A percentile compares a stretch with the other conserved stretches of the same genome.
Evolutionary conservation across 2,797 vertebrate species (phyloP).

Genomic region (Neoniphon sammara): DNA sequence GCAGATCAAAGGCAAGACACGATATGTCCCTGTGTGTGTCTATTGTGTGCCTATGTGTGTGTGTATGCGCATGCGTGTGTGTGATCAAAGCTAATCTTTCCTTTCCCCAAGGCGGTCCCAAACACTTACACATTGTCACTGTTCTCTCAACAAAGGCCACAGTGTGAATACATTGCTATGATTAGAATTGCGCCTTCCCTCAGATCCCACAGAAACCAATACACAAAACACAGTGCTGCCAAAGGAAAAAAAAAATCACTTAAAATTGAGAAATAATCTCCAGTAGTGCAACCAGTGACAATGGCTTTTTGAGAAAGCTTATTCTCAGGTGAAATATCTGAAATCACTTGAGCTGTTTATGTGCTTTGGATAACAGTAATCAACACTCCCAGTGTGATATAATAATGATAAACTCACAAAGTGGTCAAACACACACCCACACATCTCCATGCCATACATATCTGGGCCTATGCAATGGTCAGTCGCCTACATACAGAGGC

Average conservation of each 20-base stretch:
- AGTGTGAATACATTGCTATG: slow-evolving; percentile 46
- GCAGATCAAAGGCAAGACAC: slow-evolving; percentile 66
- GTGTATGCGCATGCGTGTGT: slow-evolving; percentile 10
- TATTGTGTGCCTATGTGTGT: slow-evolving; percentile 1
- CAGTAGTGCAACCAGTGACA: background rate
- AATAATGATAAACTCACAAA: background rate
- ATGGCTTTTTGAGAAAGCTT: background rate
- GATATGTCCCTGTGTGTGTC: slow-evolving; percentile 26
- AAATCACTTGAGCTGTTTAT: no score
- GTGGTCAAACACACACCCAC: background rate
- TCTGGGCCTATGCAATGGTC: background rate
- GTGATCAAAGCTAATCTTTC: slow-evolving; percentile 65
- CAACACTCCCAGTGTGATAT: background rate
- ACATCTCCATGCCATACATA: background rate
- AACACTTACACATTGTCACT: slow-evolving; percentile 50
- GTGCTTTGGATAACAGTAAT: background rate
- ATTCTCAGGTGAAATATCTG: no score
- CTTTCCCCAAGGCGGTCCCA: slow-evolving; percentile 53
- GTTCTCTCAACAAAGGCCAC: slow-evolving; percentile 40
- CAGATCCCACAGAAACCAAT: slow-evolving; percentile 14
- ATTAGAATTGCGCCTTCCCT: slow-evolving; percentile 43
- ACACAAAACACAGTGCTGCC: slow-evolving; percentile 2
- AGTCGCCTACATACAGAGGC: background rate
- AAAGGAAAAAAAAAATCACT: background rate
- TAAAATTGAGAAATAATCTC: slow-evolving; percentile 5